Percentiles rank a stretch among this genome's conserved stretches.
Evolutionary conservation across 2,888 invertebrate species (phyloP).

Genomic region (Melanargia galathea): DNA sequence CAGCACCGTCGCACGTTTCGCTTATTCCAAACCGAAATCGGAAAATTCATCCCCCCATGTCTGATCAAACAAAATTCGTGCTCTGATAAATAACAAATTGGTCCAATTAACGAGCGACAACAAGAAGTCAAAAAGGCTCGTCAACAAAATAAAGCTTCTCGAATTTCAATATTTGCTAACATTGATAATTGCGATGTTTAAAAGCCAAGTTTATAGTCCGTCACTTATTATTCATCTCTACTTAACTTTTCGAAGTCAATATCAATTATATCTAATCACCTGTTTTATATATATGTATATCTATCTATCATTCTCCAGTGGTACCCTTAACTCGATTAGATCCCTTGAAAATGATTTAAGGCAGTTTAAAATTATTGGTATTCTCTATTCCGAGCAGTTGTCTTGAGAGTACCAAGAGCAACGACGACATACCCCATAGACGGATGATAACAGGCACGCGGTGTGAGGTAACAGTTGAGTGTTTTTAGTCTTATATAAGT

Average conservation of each 20-base stretch:
- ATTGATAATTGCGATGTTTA: conserved; percentile 16
- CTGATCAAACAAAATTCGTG: conserved; percentile 23
- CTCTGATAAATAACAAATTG: conserved; percentile 33
- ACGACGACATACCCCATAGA: no score
- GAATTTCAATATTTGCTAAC: conserved; percentile 26
- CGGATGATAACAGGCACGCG: no score
- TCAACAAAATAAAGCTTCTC: conserved; percentile 29
- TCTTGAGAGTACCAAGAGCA: background rate
- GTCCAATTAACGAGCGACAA: conserved; percentile 33
- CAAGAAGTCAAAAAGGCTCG: conserved; percentile 26
- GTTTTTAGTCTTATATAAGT: no score
- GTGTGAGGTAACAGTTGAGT: no score
- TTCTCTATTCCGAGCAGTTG: conserved; percentile 16
- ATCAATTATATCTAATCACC: conserved; percentile 4
- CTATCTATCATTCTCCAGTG: conserved; percentile 15
- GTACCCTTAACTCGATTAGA: conserved; percentile 20
- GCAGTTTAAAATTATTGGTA: conserved; percentile 59
- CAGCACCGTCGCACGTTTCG: conserved; percentile 14
- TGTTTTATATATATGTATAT: no score
- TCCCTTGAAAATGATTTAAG: conserved; percentile 65
- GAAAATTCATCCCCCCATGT: conserved; percentile 13
- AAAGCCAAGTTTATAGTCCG: conserved; percentile 2
- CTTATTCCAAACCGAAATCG: background rate
- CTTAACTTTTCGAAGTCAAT: background rate
- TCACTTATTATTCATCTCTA: background rate